Percentiles rank a stretch among this genome's conserved stretches.
phyloP scores from a whole-genome alignment of 2,113 vertebrate species.

The Tupaia chinensis region DNA sequence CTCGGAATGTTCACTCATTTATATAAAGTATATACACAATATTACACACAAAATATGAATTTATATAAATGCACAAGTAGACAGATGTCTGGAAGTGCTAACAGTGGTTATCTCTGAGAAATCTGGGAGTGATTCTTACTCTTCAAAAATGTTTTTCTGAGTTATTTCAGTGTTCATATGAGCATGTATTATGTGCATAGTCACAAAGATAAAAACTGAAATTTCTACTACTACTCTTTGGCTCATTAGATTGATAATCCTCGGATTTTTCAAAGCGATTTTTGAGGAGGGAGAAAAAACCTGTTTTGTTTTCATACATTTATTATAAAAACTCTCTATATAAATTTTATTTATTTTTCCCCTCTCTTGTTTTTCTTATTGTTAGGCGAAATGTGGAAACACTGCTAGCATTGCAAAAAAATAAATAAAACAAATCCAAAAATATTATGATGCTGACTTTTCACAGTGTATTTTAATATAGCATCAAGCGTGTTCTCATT shows the following conservation, averaged over 20 bases:
- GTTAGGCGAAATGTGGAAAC: slow-evolving; percentile 68
- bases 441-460: slow-evolving; percentile 72
- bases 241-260: neutral
- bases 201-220: slow-evolving; percentile 52
- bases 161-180: slow-evolving; percentile 46
- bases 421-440: slow-evolving; percentile 43
- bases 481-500: slow-evolving; percentile 81
- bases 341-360: slow-evolving; percentile 37
- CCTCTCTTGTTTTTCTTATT: slow-evolving; percentile 55
- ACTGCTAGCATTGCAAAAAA: slow-evolving; percentile 52
- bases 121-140: slow-evolving; percentile 13
- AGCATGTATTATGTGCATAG: neutral
- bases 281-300: neutral
- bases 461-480: slow-evolving; percentile 80
- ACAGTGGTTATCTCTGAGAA: slow-evolving; percentile 22
- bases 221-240: neutral
- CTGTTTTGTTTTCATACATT: neutral
- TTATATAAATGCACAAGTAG: neutral
- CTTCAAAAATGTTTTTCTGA: slow-evolving; percentile 17
- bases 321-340: slow-evolving; percentile 10
- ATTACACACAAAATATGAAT: neutral
- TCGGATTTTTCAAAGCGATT: slow-evolving; percentile 33
- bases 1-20: neutral
- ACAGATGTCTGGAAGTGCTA: slow-evolving; percentile 5
- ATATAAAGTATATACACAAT: neutral